A percentile compares a stretch with the other conserved stretches of the same genome.
Evolutionary conservation across 2,888 invertebrate genomes (phyloP).

Genomic region (Drymonia ruficornis): DNA sequence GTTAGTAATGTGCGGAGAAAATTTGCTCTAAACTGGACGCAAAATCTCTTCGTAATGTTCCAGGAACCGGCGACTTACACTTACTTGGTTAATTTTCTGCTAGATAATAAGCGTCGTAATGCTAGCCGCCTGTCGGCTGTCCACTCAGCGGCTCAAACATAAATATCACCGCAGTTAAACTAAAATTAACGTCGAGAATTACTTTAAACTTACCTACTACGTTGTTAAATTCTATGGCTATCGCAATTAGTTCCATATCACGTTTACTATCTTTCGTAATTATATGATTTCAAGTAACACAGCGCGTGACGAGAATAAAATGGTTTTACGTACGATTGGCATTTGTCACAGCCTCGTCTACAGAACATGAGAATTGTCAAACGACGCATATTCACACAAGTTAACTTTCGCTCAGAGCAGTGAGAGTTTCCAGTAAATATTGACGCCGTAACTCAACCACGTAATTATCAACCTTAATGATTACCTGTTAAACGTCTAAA

Average conservation of each 20-base stretch:
- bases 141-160: constrained; percentile 1
- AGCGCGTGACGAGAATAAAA: constrained; percentile 20
- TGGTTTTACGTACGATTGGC: constrained; percentile 22
- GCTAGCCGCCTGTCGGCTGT: constrained; percentile 2
- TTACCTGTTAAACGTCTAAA: constrained; percentile 55
- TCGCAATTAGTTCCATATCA: neutral
- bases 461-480: constrained; percentile 47
- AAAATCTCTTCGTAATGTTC: constrained; percentile 55
- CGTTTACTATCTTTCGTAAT: constrained; percentile 13
- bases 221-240: neutral
- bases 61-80: constrained; percentile 40
- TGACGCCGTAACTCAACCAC: constrained; percentile 46
- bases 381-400: constrained; percentile 42
- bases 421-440: constrained; percentile 61
- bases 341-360: constrained; percentile 22
- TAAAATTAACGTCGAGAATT: neutral
- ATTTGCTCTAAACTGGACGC: constrained; percentile 63
- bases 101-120: constrained; percentile 17
- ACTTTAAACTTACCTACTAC: neutral
- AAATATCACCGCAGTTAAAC: constrained; percentile 10
- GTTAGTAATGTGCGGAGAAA: constrained; percentile 55
- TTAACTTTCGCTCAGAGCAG: constrained; percentile 75
- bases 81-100: constrained; percentile 34
- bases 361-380: constrained; percentile 32
- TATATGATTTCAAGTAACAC: constrained; percentile 22